A percentile compares a stretch with the other conserved stretches of the same genome.
These are phyloP conservation scores for Leptopilina myrica DNA, from an alignment of 2,888 invertebrate genomes.

Conservation along the genomic window DNA sequence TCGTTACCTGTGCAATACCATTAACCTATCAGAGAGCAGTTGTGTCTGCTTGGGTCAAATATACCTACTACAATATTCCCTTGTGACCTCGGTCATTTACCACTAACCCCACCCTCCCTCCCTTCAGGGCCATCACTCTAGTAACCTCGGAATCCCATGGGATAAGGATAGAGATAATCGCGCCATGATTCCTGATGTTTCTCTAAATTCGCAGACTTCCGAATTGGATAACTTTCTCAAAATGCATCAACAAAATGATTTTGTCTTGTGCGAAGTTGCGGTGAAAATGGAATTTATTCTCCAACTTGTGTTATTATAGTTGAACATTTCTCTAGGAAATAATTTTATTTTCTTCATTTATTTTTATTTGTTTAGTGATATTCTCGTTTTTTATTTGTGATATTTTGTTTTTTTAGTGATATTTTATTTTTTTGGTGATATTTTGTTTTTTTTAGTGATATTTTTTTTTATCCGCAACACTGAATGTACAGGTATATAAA, in stretches of 20 bases:
- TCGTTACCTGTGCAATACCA: slow-evolving; percentile 64
- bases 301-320: too few species aligned
- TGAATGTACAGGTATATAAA: too few species aligned
- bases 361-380: too few species aligned
- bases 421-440: too few species aligned
- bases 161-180: slow-evolving; percentile 61
- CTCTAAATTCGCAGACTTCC: slow-evolving; percentile 34
- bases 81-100: slow-evolving; percentile 66
- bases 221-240: slow-evolving; percentile 37
- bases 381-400: too few species aligned
- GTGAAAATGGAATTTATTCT: not conserved
- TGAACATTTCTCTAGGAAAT: too few species aligned
- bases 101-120: slow-evolving; percentile 53
- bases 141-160: slow-evolving; percentile 57
- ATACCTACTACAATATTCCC: slow-evolving; percentile 66
- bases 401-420: too few species aligned
- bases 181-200: slow-evolving; percentile 62
- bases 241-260: slow-evolving; percentile 12
- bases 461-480: too few species aligned
- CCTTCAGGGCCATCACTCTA: slow-evolving; percentile 57
- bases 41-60: slow-evolving; percentile 62
- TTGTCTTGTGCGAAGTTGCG: not conserved
- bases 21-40: slow-evolving; percentile 68
- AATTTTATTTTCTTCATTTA: too few species aligned
- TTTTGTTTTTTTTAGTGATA: too few species aligned